Evolutionary conservation across 2,113 vertebrate genomes (phyloP).

Genomic region (Ploceus nigricollis): DNA sequence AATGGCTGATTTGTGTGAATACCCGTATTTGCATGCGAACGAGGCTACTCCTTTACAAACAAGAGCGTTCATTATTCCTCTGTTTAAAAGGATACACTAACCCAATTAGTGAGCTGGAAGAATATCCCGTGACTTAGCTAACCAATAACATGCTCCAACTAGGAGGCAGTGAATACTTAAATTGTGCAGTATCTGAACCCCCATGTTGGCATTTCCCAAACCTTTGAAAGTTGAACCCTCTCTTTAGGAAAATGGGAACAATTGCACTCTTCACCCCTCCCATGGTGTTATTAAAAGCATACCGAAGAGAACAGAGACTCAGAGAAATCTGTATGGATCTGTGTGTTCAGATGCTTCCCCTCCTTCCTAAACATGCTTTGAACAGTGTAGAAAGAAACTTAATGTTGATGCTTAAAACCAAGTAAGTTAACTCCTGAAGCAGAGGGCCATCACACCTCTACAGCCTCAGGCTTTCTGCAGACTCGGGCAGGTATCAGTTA

Average conservation of each 20-base stretch:
- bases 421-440: neutral
- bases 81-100: slow-evolving; percentile 59
- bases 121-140: slow-evolving; percentile 27
- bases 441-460: neutral
- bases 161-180: neutral
- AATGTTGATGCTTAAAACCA: neutral
- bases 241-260: slow-evolving; percentile 5
- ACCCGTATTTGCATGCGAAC: slow-evolving; percentile 64
- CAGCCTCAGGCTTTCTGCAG: neutral
- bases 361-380: slow-evolving; percentile 34
- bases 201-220: slow-evolving; percentile 17
- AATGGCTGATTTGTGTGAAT: slow-evolving; percentile 63
- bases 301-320: neutral
- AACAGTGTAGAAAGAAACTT: neutral
- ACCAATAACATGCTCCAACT: slow-evolving; percentile 17
- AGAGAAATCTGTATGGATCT: neutral
- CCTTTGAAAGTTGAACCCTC: slow-evolving; percentile 33
- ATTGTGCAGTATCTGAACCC: neutral
- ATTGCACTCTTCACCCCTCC: neutral
- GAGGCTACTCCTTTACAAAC: slow-evolving; percentile 52
- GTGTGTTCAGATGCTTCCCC: neutral
- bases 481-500: neutral
- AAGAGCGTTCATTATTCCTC: slow-evolving; percentile 47
- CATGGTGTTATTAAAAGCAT: slow-evolving; percentile 29
- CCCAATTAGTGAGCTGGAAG: slow-evolving; percentile 50